A percentile compares a stretch with the other conserved stretches of the same genome.
Conservation (phyloP, 1,140 invertebrate species). For the Pseudomyrmex pallidus region DNA sequence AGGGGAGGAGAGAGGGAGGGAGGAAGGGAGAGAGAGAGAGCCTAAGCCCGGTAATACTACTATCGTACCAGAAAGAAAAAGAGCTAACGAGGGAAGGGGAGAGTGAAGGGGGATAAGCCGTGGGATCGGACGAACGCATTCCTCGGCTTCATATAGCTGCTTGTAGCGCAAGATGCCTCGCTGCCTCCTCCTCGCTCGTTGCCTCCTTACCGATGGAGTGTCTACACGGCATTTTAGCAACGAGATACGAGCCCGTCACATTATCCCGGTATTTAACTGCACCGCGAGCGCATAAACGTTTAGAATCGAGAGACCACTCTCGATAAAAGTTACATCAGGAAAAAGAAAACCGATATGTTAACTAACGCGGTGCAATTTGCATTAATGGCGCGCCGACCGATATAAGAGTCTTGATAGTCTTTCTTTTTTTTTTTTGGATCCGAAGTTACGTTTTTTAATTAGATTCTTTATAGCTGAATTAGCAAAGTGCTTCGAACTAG, state of each 20-base stretch:
- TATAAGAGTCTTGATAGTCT: no score
- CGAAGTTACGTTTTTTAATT: no score
- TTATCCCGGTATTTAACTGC: neutral
- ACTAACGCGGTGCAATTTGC: no score
- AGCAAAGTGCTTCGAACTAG: no score
- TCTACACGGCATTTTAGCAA: constrained; percentile 62
- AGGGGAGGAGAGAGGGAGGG: neutral
- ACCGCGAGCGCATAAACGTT: no score
- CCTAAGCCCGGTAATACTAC: constrained; percentile 47
- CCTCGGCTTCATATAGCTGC: constrained; percentile 79
- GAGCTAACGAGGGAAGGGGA: constrained; percentile 61
- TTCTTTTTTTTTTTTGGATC: no score
- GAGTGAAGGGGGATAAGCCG: constrained; percentile 77
- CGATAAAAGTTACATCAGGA: no score
- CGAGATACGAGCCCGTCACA: constrained; percentile 18
- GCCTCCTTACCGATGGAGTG: constrained; percentile 67
- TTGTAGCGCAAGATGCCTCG: constrained; percentile 78
- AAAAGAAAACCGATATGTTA: no score
- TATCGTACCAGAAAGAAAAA: constrained; percentile 54
- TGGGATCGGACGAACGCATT: constrained; percentile 84
- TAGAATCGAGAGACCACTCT: no score
- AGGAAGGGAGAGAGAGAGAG: constrained; percentile 34
- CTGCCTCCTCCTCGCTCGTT: constrained; percentile 61
- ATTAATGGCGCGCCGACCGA: no score
- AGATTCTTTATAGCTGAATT: no score